Evolutionary conservation across 2,113 vertebrate species (phyloP).

Genomic region (Athene cunicularia): DNA sequence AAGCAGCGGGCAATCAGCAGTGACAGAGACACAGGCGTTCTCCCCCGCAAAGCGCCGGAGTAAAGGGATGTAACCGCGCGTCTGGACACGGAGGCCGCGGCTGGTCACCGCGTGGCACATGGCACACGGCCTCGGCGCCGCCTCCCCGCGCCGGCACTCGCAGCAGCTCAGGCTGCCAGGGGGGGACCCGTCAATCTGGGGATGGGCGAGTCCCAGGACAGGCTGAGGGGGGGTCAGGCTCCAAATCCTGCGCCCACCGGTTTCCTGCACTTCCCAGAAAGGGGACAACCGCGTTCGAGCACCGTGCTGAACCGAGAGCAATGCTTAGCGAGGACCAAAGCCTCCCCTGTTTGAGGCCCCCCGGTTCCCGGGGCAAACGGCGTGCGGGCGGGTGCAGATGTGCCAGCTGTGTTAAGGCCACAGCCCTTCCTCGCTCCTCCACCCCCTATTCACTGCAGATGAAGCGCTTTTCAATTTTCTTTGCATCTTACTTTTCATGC

Average conservation of each 20-base stretch:
- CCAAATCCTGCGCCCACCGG: rapidly evolving
- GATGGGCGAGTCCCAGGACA: not conserved
- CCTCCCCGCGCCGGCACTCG: not conserved
- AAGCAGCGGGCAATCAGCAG: slow-evolving; percentile 14
- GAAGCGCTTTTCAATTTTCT: not conserved
- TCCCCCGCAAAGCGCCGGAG: not conserved
- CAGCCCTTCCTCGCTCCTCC: not conserved
- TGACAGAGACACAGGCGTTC: slow-evolving; percentile 20
- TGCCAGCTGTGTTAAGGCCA: not conserved
- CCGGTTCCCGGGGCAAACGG: not conserved
- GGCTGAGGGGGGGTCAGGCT: not conserved
- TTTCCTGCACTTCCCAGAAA: not conserved
- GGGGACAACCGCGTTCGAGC: not conserved
- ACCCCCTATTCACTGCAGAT: rapidly evolving
- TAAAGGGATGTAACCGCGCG: not conserved
- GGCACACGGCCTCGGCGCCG: not conserved
- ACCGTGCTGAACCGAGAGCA: not conserved
- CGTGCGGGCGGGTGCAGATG: rapidly evolving
- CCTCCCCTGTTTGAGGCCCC: not conserved
- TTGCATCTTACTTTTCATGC: not conserved
- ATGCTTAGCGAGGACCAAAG: too few species aligned
- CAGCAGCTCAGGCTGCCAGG: rapidly evolving
- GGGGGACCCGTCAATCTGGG: rapidly evolving
- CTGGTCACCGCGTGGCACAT: not conserved
- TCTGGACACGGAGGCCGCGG: not conserved